phyloP scores from a whole-genome alignment of 2,888 invertebrate genomes.

The Drosophila testacea region DNA sequence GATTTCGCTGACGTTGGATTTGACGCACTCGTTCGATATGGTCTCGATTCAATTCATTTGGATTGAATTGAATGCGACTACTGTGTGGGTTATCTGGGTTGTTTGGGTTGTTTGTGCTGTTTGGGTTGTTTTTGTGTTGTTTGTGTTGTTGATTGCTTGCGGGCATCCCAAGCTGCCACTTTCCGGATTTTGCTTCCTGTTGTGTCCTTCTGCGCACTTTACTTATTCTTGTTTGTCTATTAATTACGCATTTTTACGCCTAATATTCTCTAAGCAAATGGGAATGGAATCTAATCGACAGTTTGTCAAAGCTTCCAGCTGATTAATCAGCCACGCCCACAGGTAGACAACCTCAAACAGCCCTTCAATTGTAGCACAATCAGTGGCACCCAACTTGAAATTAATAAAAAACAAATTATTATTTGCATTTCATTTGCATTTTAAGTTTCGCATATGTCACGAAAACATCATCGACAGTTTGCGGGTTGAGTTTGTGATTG shows the following conservation, averaged over 20 bases:
- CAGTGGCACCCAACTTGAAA: constrained; percentile 62
- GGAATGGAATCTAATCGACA: no score
- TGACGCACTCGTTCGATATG: constrained; percentile 44
- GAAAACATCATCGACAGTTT: constrained; percentile 47
- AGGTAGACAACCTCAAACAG: constrained; percentile 10
- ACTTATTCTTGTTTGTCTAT: constrained; percentile 52
- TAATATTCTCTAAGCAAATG: constrained; percentile 13
- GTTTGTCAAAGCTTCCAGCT: constrained; percentile 28
- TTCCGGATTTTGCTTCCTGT: constrained; percentile 5
- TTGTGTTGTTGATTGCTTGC: constrained; percentile 50
- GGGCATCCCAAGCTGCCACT: constrained; percentile 47
- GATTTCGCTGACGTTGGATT: constrained; percentile 38
- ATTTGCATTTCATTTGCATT: constrained; percentile 84
- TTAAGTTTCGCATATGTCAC: constrained; percentile 82
- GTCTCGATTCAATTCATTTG: constrained; percentile 59
- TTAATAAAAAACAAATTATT: constrained; percentile 82
- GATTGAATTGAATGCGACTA: constrained; percentile 54
- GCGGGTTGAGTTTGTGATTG: neutral
- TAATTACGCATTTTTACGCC: constrained; percentile 61
- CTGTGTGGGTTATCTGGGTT: constrained; percentile 18
- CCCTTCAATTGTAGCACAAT: constrained; percentile 27
- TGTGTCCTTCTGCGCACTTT: constrained; percentile 5
- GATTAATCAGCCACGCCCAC: constrained; percentile 50
- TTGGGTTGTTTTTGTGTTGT: constrained; percentile 9
- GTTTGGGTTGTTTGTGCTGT: constrained; percentile 13